A percentile compares a stretch with the other conserved stretches of the same genome.
phyloP scores from a whole-genome alignment of 2,888 invertebrate genomes.

The Dimorphilus gyrociliatus region DNA sequence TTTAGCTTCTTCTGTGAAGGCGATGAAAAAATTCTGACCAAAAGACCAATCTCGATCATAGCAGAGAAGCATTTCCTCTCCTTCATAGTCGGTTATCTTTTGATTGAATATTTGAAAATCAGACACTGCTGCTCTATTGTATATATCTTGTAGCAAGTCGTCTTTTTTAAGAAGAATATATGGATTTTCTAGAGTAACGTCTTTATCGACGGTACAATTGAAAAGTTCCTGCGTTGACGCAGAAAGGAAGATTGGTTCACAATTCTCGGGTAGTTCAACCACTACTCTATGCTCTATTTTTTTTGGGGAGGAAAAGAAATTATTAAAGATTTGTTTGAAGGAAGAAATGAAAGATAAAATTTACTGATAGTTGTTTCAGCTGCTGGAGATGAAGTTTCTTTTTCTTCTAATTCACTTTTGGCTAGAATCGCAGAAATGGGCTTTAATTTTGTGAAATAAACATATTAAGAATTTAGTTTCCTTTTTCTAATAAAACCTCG shows the following conservation, averaged over 20 bases:
- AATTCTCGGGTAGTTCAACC: constrained; percentile 29
- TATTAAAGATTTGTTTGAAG: too few species aligned
- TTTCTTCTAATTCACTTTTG: too few species aligned
- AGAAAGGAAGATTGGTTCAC: constrained; percentile 30
- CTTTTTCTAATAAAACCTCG: too few species aligned
- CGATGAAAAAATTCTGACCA: constrained; percentile 37
- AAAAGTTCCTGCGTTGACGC: constrained; percentile 34
- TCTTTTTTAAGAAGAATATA: constrained; percentile 28
- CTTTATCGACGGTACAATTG: constrained; percentile 24
- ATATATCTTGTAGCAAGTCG: constrained; percentile 30
- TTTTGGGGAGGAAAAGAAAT: too few species aligned
- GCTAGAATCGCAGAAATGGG: too few species aligned
- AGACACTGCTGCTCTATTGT: constrained; percentile 31
- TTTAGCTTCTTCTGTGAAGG: constrained; percentile 32
- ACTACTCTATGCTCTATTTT: too few species aligned
- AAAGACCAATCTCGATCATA: constrained; percentile 34
- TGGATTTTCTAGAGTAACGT: constrained; percentile 30
- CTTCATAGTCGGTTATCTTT: constrained; percentile 28
- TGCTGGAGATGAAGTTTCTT: too few species aligned
- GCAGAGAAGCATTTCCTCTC: constrained; percentile 32
- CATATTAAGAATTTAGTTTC: too few species aligned
- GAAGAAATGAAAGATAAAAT: too few species aligned
- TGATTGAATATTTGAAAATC: constrained; percentile 33
- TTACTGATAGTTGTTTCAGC: too few species aligned
- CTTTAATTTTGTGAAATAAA: too few species aligned